Evolutionary conservation across 2,113 vertebrate species (phyloP).

Genomic region (Leucosticte australis): DNA sequence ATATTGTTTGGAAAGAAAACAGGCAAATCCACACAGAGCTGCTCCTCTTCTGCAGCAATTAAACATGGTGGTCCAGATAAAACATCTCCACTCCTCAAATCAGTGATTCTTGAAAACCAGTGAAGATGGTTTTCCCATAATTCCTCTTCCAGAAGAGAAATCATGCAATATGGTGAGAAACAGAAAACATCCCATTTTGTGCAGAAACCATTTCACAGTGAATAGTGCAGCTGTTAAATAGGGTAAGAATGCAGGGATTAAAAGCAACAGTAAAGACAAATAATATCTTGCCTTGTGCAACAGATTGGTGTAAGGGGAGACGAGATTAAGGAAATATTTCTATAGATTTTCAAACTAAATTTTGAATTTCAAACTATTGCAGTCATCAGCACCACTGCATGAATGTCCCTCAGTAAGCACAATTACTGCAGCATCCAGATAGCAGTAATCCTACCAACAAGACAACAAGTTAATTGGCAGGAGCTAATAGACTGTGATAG

Average conservation of each 20-base stretch:
- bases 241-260: not conserved
- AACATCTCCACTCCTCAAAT: not conserved
- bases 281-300: not conserved
- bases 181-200: rapidly evolving
- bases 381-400: not conserved
- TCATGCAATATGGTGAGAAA: rapidly evolving
- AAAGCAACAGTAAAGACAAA: not conserved
- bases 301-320: not conserved
- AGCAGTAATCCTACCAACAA: not conserved
- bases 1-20: rapidly evolving
- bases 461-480: not conserved
- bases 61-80: not conserved
- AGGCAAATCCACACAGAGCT: not conserved
- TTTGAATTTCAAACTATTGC: not conserved
- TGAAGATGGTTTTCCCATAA: not conserved
- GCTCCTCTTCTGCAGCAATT: not conserved
- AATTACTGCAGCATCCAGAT: not conserved
- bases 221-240: not conserved
- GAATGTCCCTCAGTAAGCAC: not conserved
- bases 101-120: not conserved
- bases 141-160: not conserved
- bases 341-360: not conserved
- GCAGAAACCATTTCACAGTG: not conserved
- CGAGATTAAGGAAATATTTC: not conserved
- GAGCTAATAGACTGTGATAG: not conserved